Percentiles rank a stretch among this genome's conserved stretches.
phyloP scores from a whole-genome alignment of 1,140 invertebrate species.

The Geopemphigus sp. region DNA sequence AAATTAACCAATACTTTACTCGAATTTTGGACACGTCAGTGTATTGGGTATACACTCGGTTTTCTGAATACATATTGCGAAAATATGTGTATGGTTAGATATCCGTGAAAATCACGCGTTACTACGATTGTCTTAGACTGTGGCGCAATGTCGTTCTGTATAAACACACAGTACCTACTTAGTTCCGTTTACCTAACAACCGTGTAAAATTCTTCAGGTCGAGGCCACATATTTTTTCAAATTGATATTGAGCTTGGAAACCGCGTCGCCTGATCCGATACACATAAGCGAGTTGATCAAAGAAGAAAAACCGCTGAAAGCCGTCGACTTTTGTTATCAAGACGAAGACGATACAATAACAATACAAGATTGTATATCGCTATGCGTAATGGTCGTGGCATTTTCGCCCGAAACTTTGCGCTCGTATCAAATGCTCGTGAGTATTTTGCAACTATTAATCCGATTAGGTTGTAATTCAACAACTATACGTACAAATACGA shows the following conservation, averaged over 20 bases:
- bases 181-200: background rate
- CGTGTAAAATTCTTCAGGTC: conserved; percentile 62
- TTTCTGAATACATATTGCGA: background rate
- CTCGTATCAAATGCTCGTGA: conserved; percentile 95
- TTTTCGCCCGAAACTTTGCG: conserved; percentile 94
- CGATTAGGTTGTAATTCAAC: background rate
- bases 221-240: conserved; percentile 88
- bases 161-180: background rate
- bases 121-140: conserved; percentile 6
- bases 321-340: conserved; percentile 95
- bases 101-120: conserved; percentile 47
- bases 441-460: conserved; percentile 51
- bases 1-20: no score
- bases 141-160: background rate
- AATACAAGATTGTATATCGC: conserved; percentile 88
- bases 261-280: conserved; percentile 87
- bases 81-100: conserved; percentile 36
- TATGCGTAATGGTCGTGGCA: conserved; percentile 96
- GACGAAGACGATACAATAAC: conserved; percentile 94
- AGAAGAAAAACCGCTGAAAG: conserved; percentile 92
- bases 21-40: background rate
- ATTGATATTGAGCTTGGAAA: conserved; percentile 86
- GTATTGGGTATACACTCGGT: conserved; percentile 20
- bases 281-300: conserved; percentile 94
- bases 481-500: background rate